A percentile compares a stretch with the other conserved stretches of the same genome.
Conservation (phyloP, 1,140 invertebrate species). For the Orchesella cincta region DNA sequence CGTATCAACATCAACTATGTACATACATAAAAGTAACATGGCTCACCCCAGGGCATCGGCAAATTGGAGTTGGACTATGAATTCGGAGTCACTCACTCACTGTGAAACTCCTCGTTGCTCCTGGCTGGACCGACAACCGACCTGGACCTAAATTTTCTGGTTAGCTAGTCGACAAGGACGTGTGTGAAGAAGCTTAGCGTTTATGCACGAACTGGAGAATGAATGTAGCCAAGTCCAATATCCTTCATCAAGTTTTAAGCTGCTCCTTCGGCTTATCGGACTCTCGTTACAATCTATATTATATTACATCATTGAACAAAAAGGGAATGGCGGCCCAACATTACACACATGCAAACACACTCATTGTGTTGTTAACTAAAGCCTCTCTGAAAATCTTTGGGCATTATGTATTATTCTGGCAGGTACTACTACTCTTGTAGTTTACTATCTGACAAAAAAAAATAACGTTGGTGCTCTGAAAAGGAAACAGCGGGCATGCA, state of each 20-base stretch:
- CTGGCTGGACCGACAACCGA: background rate
- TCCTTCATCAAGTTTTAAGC: background rate
- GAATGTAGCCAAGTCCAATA: no score
- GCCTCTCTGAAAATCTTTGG: no score
- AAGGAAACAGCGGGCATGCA: no score
- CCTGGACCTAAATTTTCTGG: slow-evolving; percentile 10
- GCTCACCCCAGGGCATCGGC: slow-evolving; percentile 25
- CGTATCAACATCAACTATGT: background rate
- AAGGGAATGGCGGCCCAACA: no score
- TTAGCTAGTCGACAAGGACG: background rate
- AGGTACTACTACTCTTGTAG: no score
- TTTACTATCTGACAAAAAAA: no score
- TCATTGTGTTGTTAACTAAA: no score
- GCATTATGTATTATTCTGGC: no score
- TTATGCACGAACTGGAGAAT: no score
- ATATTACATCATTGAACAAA: background rate
- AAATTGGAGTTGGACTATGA: slow-evolving; percentile 20
- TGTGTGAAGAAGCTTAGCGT: background rate
- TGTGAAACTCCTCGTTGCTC: background rate
- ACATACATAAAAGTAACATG: background rate
- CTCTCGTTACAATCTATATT: background rate
- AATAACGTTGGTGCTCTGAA: no score
- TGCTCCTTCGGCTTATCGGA: background rate
- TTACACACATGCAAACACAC: no score
- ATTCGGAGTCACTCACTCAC: slow-evolving; percentile 4